A percentile compares a stretch with the other conserved stretches of the same genome.
phyloP scores from a whole-genome alignment of 1,140 invertebrate genomes.

The Aphaenogaster floridana region DNA sequence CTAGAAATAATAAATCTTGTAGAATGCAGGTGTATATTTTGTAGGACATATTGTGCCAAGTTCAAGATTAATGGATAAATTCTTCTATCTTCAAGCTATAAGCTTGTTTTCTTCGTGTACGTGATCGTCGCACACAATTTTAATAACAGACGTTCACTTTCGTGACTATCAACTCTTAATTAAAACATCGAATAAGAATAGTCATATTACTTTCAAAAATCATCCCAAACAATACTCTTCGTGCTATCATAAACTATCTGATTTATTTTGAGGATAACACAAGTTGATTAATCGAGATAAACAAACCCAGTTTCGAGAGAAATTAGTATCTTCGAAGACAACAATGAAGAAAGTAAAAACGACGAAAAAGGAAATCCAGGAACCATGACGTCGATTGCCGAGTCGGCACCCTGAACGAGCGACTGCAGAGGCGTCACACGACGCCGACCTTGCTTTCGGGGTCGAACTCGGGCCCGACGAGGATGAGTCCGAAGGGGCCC shows the following conservation, averaged over 20 bases:
- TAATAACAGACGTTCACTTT: neutral
- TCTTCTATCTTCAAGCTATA: neutral
- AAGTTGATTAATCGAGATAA: neutral
- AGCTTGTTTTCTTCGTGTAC: neutral
- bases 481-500: slow-evolving; percentile 84
- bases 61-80: neutral
- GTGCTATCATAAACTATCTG: slow-evolving; percentile 5
- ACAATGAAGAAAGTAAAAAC: slow-evolving; percentile 38
- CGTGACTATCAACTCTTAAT: neutral
- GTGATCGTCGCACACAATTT: neutral
- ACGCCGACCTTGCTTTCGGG: slow-evolving; percentile 76
- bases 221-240: neutral
- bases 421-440: slow-evolving; percentile 82
- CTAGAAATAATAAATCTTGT: neutral
- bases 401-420: slow-evolving; percentile 79
- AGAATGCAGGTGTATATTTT: neutral
- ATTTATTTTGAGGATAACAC: neutral
- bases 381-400: slow-evolving; percentile 1
- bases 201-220: neutral
- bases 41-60: neutral
- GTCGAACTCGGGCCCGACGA: slow-evolving; percentile 60
- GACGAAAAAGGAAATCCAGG: neutral
- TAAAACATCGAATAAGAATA: slow-evolving; percentile 5
- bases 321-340: slow-evolving; percentile 6
- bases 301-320: neutral